Base-by-base conservation (phyloP, 2,113 vertebrate species). In the Anolis carolinensis region DNA sequence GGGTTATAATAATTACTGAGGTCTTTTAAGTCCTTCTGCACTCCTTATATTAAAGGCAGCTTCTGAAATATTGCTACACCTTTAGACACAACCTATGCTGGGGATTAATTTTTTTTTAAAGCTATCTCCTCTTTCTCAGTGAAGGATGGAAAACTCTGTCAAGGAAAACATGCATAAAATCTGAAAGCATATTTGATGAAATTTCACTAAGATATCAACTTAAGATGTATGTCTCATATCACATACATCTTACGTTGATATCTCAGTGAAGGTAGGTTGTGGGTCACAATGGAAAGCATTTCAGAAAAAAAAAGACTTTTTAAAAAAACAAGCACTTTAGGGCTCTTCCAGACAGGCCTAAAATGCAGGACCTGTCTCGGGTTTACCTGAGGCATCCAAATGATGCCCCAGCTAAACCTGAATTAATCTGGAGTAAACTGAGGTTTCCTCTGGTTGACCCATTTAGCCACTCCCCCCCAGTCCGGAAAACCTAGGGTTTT, bases 131-230 rank as follows among this genome's bases (percentile, higher is more conserved):
- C 20, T 84, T 87, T 86, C 48, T 77, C 21, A 79, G 4, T 74
- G 83, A 75, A 27, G 14, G 13, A 67, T 81, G 68, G 20, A 90
- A 86, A 90, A 90, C 86, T 7, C 0, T 0, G 78, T 1, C 68
- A 82, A 36, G 84, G 86, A 87, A 73, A 89, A 0, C 90, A 65
- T 50, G 77, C 88, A 90, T n/a, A 84, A 77, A 59, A 73, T 83
- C 88, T 82, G 4, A 70, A 88, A 83, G 91, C 79, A 36, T 30
- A 78, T 79, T 90, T 27, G 36, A 8, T 39, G 76, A 59, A 44
- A 4, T 32, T 74, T 65, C 83, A 83, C 86, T 82, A 86, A 88
- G 86, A 39, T 83, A 27, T n/a, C 81, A 79, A 68, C 79, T 86
- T 11, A 23, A 63, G 86, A 2, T 84, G 63, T 20, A 81, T n/a